A percentile compares a stretch with the other conserved stretches of the same genome.
Evolutionary conservation across 2,888 invertebrate genomes (phyloP).

Genomic region (Leucoptera coffeella): DNA sequence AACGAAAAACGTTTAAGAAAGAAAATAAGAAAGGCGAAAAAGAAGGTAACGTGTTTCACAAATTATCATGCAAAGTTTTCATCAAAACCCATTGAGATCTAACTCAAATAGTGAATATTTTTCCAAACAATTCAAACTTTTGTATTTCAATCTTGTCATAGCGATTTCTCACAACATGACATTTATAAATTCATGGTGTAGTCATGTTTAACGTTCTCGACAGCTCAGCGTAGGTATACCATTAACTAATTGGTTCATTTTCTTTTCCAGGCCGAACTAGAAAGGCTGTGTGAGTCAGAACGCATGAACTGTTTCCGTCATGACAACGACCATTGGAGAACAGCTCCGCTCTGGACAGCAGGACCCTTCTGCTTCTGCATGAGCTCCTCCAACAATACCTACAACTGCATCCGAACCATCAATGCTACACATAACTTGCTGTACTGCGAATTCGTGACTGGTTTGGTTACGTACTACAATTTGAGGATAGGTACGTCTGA

Average conservation of each 20-base stretch:
- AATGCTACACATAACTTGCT: conserved; percentile 93
- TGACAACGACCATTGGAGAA: conserved; percentile 94
- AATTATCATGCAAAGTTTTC: too few species aligned
- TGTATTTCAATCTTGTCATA: too few species aligned
- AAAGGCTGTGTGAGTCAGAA: conserved; percentile 79
- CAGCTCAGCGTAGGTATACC: too few species aligned
- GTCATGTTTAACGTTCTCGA: too few species aligned
- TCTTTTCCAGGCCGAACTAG: conserved; percentile 58
- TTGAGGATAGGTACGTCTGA: conserved; percentile 63
- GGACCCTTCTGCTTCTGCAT: conserved; percentile 98
- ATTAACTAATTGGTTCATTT: too few species aligned
- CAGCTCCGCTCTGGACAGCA: conserved; percentile 92
- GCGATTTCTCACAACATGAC: too few species aligned
- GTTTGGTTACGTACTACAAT: conserved; percentile 91
- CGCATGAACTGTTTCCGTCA: conserved; percentile 97
- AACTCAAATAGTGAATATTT: neutral
- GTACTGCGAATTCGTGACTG: conserved; percentile 97
- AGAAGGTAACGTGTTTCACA: conserved; percentile 39
- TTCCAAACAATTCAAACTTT: neutral
- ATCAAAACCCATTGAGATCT: too few species aligned
- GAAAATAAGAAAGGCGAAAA: conserved; percentile 71
- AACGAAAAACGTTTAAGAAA: conserved; percentile 74
- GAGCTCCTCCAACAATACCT: conserved; percentile 98
- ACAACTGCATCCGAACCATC: conserved; percentile 92
- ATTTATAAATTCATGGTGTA: too few species aligned